Conservation (phyloP, 2,113 vertebrate genomes). For the Empidonax alnorum region DNA sequence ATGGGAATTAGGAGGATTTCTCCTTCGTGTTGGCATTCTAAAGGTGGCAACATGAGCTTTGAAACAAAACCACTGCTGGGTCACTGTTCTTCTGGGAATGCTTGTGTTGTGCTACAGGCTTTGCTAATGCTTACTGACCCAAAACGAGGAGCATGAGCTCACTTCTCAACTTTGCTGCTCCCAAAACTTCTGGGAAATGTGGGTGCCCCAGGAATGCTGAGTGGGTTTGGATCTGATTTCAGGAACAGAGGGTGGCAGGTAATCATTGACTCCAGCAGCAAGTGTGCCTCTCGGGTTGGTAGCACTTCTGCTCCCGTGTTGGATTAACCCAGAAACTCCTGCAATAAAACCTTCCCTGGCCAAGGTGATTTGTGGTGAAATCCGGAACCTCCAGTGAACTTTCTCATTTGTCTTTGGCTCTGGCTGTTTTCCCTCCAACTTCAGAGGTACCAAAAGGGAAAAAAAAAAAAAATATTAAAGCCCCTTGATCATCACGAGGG, state of each 20-base stretch:
- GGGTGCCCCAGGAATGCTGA: not conserved
- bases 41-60: rapidly evolving
- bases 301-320: not conserved
- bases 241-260: not conserved
- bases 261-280: not conserved
- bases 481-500: slow-evolving; percentile 58
- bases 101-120: not conserved
- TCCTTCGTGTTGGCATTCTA: not conserved
- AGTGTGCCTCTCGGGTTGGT: not conserved
- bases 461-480: not conserved
- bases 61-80: not conserved
- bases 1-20: not conserved
- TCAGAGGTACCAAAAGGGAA: slow-evolving; percentile 19
- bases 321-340: slow-evolving; percentile 52
- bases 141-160: not conserved
- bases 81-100: not conserved
- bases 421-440: not conserved
- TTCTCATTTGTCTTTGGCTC: slow-evolving; percentile 48
- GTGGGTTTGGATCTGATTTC: not conserved
- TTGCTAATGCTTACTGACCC: not conserved
- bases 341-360: slow-evolving; percentile 39
- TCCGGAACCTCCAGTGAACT: not conserved
- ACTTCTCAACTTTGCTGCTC: not conserved
- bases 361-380: slow-evolving; percentile 51
- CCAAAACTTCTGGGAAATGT: not conserved